A percentile compares a stretch with the other conserved stretches of the same genome.
These are phyloP conservation scores for honey bee (Apis mellifera) DNA, from an alignment of 1,140 invertebrate species.

Conservation along the genomic window Amel_HAv3.1 CM009936.2:15503001-15503500, in stretches of 20 bases:
- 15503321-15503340: slow-evolving; percentile 80
- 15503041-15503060: slow-evolving; percentile 87
- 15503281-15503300: slow-evolving; percentile 86
- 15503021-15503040: slow-evolving; percentile 89
- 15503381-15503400: slow-evolving; percentile 86
- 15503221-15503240: slow-evolving; percentile 84
- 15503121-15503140: slow-evolving; percentile 91
- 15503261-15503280: slow-evolving; percentile 87
- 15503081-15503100: slow-evolving; percentile 88
- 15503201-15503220: slow-evolving; percentile 89
- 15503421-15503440: slow-evolving; percentile 82
- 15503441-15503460: slow-evolving; percentile 79
- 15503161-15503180: slow-evolving; percentile 87
- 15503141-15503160: slow-evolving; percentile 90
- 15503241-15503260: slow-evolving; percentile 89
- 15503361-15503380: slow-evolving; percentile 90
- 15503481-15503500: slow-evolving; percentile 39
- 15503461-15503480: slow-evolving; percentile 77
- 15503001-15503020: slow-evolving; percentile 88
- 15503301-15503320: slow-evolving; percentile 82
- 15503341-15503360: slow-evolving; percentile 84
- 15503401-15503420: slow-evolving; percentile 84
- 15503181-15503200: slow-evolving; percentile 89
- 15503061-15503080: slow-evolving; percentile 92
- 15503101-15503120: slow-evolving; percentile 87